Conservation (phyloP, 2,113 vertebrate species). For the Hipposideros armiger region DNA sequence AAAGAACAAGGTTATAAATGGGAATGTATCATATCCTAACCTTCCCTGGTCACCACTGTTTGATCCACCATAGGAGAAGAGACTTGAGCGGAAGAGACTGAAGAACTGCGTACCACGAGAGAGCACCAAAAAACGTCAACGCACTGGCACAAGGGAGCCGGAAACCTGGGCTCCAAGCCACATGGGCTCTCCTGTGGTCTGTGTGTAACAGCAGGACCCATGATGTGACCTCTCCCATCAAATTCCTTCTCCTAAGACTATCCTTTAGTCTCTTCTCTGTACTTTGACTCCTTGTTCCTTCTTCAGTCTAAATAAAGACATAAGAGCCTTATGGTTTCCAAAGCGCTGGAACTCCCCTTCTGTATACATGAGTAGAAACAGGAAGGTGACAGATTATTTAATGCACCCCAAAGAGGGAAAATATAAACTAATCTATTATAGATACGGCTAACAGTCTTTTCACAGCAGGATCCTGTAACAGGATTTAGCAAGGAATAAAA, state of each 20-base stretch:
- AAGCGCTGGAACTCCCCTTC: background rate
- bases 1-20: background rate
- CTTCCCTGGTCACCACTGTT: background rate
- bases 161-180: background rate
- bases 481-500: slow-evolving; percentile 43
- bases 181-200: background rate
- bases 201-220: background rate
- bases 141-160: background rate
- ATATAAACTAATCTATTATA: slow-evolving; percentile 36
- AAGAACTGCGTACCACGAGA: background rate
- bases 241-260: background rate
- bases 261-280: background rate
- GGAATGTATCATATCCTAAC: background rate
- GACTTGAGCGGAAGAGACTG: background rate
- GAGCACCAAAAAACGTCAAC: background rate
- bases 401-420: slow-evolving; percentile 1
- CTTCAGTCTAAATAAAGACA: background rate
- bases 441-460: background rate
- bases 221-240: background rate
- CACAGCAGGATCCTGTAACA: background rate
- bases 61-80: background rate
- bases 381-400: background rate
- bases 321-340: background rate
- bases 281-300: background rate
- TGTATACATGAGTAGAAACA: background rate